Percentiles rank a stretch among this genome's conserved stretches.
These are phyloP conservation scores for Cuniculus paca DNA, from an alignment of 2,797 vertebrate genomes.

Conservation along the genomic window DNA sequence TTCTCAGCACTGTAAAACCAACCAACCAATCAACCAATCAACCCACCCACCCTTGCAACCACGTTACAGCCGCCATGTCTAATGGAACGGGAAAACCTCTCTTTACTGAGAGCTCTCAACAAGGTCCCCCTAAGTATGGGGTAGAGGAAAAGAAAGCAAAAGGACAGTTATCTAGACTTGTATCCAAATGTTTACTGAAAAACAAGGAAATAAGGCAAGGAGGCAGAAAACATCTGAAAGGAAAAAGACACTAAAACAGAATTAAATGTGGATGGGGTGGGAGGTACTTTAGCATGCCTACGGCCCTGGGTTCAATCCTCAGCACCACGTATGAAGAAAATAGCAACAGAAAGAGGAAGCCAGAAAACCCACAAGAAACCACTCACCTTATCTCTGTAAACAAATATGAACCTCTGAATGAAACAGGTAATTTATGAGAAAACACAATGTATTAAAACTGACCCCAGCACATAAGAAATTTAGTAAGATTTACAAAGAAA, in stretches of 20 bases:
- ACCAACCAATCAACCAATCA: background rate
- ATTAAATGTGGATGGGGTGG: background rate
- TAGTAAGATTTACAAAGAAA: background rate
- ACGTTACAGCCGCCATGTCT: background rate
- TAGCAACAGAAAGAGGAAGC: conserved; percentile 52
- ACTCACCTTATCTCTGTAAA: conserved; percentile 12
- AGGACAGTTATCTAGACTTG: background rate
- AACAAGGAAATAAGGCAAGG: background rate
- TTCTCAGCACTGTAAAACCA: background rate
- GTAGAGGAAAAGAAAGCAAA: conserved; percentile 18
- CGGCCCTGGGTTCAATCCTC: background rate
- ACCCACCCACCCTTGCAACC: background rate
- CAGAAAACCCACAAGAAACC: conserved; percentile 40
- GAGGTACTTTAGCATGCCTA: background rate
- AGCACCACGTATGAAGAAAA: background rate
- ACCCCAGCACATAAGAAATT: background rate
- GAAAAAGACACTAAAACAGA: conserved; percentile 10
- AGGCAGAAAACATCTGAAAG: background rate
- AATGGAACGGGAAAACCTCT: conserved; percentile 34
- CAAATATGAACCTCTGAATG: conserved; percentile 39
- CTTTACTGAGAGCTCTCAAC: background rate
- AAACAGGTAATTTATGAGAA: background rate
- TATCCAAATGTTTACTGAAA: conserved; percentile 8
- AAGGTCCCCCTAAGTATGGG: background rate
- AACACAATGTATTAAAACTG: conserved; percentile 2